Base-by-base conservation (phyloP, 2,113 vertebrate genomes). In the Gila orcuttii region DNA sequence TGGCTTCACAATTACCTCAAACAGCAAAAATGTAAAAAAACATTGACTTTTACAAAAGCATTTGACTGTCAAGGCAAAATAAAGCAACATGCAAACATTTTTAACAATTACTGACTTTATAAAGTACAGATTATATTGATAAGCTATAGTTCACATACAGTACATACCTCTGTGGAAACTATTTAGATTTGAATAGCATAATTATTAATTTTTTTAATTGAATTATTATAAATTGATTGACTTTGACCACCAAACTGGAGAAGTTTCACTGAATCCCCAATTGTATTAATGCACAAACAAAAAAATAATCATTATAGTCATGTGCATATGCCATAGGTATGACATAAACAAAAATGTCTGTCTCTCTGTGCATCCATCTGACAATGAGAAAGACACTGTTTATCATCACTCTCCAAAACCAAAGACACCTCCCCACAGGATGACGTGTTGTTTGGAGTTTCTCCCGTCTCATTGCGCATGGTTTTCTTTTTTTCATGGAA, bases 11-110 rank as follows among this genome's bases (percentile, higher is more conserved):
- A 21, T 57, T 8, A 57, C 55, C 55, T 57, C 55, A 57, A 19
- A 19, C 31, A 68, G 64, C 93, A 82, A 60, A 89, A 92, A 71
- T 94, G 92, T 36, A 93, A 79, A 94, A 92, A 80, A 91, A 92
- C 93, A 94, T 4, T 85, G 36, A 19, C 52, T 4, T 55, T 87
- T 71, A 80, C 85, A 60, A 62, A 86, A 78, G 21, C 64, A 25
- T 68, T 68, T 68, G 15, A 68, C 28, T 68, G 3, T 71, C 17
- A 71, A 23, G 3, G 68, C 19, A 71, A 71, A 71, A 23, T 23
- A n/a, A 57, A 33, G 57, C 28, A 59, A 57, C 10, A 78, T 36
- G 15, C 1, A 59, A 55, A 69, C 9, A 36, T 69, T 4, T 69
- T 9, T 1, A 10, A 39, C 19, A 69, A 71, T 39, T 11, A 21